These are phyloP conservation scores for Ateles fusciceps DNA, from an alignment of 2,797 vertebrate genomes.

Conservation along the genomic window DNA sequence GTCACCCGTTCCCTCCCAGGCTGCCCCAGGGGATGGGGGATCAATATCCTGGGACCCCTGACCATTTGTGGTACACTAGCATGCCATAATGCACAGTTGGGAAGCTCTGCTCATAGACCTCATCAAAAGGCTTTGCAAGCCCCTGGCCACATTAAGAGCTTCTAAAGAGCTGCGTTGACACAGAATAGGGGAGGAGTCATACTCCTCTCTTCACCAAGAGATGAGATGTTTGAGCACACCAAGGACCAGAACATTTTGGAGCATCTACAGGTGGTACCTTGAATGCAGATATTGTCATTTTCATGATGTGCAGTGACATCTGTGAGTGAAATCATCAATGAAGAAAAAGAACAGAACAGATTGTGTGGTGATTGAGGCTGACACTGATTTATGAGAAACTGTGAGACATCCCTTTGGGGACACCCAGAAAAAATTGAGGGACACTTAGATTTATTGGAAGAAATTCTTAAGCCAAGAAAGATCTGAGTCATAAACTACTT, in stretches of 20 bases:
- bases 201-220: neutral
- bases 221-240: neutral
- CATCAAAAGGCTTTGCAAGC: neutral
- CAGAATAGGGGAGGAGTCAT: neutral
- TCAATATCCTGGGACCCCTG: neutral
- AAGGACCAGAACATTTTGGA: neutral
- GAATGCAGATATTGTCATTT: neutral
- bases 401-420: neutral
- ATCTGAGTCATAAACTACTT: neutral
- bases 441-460: neutral
- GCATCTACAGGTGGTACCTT: neutral
- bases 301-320: neutral
- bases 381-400: neutral
- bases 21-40: neutral
- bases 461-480: neutral
- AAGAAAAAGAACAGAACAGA: neutral
- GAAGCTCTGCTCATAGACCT: neutral
- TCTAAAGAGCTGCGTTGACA: neutral
- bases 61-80: neutral
- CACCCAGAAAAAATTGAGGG: neutral
- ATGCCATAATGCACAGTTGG: fast-evolving
- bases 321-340: neutral
- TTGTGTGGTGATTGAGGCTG: neutral
- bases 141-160: neutral
- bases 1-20: neutral